These are phyloP conservation scores for Dipus sagitta DNA, from an alignment of 2,797 vertebrate genomes.

Conservation along the genomic window DNA sequence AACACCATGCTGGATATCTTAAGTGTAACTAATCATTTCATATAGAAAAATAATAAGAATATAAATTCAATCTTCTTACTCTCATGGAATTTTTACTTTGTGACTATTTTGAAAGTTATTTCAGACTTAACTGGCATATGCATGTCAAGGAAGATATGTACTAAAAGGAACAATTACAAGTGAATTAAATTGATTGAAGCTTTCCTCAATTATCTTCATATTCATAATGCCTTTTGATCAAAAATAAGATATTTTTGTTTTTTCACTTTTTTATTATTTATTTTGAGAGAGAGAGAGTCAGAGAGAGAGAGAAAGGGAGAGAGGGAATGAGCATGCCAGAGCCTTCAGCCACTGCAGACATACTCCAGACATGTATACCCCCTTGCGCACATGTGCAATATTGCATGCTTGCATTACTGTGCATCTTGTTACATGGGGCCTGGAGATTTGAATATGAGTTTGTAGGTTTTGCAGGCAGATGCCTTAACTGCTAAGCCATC, in stretches of 20 bases:
- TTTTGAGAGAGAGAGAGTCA: too few relatives aligned
- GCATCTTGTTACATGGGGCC: too few relatives aligned
- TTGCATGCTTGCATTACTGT: too few relatives aligned
- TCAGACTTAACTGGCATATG: neutral
- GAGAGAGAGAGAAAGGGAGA: too few relatives aligned
- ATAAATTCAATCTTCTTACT: neutral
- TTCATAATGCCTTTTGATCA: neutral
- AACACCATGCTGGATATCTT: neutral
- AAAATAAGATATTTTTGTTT: neutral
- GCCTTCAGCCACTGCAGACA: too few relatives aligned
- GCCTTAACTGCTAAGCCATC: too few relatives aligned
- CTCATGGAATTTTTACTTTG: slow-evolving; percentile 19
- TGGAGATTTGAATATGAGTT: too few relatives aligned
- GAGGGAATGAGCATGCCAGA: too few relatives aligned
- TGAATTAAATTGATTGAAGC: neutral
- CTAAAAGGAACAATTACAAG: neutral
- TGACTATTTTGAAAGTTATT: neutral
- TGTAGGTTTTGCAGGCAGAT: too few relatives aligned
- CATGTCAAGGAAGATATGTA: neutral
- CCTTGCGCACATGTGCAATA: too few relatives aligned
- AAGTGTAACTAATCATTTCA: neutral
- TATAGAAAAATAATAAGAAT: neutral
- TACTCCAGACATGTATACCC: too few relatives aligned
- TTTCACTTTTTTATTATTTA: neutral
- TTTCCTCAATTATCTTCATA: neutral